Conservation (phyloP, 2,113 vertebrate genomes). For the Phocoena phocoena region DNA sequence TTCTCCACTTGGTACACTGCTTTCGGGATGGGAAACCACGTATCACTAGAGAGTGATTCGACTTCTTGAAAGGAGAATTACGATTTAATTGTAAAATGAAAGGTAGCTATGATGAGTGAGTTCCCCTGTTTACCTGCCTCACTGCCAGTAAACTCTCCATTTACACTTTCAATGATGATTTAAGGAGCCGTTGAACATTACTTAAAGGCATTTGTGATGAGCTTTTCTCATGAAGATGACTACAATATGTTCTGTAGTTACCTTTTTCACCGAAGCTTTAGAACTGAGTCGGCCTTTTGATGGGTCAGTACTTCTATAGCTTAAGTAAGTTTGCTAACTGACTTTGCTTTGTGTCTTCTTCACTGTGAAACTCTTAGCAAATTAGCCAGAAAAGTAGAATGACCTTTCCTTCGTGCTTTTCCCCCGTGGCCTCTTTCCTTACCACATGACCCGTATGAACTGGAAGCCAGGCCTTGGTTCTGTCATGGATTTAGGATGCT, state of each 20-base stretch:
- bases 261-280: background rate
- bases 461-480: background rate
- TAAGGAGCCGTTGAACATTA: background rate
- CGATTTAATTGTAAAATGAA: constrained; percentile 14
- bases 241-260: background rate
- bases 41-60: background rate
- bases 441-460: background rate
- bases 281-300: background rate
- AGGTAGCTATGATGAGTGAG: background rate
- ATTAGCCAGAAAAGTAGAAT: constrained; percentile 11
- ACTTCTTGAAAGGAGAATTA: constrained; percentile 30
- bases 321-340: background rate
- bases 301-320: background rate
- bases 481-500: background rate
- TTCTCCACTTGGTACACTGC: background rate
- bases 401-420: background rate
- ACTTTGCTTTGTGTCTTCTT: background rate
- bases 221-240: background rate
- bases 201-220: background rate
- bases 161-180: background rate
- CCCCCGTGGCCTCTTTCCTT: background rate
- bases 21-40: background rate
- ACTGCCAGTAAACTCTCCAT: background rate
- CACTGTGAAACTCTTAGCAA: background rate
- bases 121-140: background rate